Percentiles rank a stretch among this genome's conserved stretches.
Evolutionary conservation across 2,113 vertebrate genomes (phyloP).

Genomic region (Pelobates fuscus): DNA sequence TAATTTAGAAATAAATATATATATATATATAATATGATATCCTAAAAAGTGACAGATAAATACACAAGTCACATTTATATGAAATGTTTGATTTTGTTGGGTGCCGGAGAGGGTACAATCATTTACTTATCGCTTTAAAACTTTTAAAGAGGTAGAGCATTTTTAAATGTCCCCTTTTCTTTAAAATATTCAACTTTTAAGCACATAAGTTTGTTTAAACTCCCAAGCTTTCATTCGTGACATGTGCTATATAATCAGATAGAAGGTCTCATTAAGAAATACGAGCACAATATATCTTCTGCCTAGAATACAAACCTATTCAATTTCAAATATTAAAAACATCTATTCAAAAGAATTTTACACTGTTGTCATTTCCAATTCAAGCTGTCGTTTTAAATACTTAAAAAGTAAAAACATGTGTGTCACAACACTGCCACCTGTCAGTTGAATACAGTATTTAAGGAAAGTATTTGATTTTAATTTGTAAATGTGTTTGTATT

Average conservation of each 20-base stretch:
- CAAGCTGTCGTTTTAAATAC: background rate
- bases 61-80: too few species aligned
- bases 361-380: conserved; percentile 11
- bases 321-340: conserved; percentile 20
- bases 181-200: too few species aligned
- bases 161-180: too few species aligned
- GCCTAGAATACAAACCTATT: conserved; percentile 2
- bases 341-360: conserved; percentile 8
- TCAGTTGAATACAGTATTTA: background rate
- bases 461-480: background rate
- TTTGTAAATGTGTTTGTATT: too few species aligned
- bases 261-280: background rate
- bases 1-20: too few species aligned
- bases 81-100: too few species aligned
- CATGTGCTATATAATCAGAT: background rate
- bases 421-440: conserved; percentile 46
- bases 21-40: too few species aligned
- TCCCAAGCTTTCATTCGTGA: background rate
- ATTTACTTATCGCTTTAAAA: too few species aligned
- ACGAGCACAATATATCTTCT: background rate
- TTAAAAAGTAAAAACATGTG: background rate
- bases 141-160: too few species aligned
- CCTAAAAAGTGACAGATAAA: too few species aligned
- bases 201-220: background rate
- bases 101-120: too few species aligned